Percentiles rank a stretch among this genome's conserved stretches.
Evolutionary conservation across 1,140 invertebrate species (phyloP).

Genomic region (Schlechtendalia chinensis): DNA sequence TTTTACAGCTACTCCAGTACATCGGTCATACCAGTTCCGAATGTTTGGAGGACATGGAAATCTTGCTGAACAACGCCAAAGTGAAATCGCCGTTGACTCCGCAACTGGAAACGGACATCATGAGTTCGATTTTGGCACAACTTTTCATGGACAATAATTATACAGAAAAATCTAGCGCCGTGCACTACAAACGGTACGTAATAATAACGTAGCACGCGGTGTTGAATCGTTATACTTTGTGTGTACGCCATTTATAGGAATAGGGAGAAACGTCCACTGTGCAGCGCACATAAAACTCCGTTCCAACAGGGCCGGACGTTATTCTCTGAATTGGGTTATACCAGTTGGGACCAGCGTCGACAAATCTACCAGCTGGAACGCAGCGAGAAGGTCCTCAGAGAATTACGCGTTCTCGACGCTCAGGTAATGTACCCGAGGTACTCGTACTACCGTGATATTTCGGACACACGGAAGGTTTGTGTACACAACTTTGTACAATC

Average conservation of each 20-base stretch:
- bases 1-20: constrained; percentile 75
- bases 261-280: constrained; percentile 41
- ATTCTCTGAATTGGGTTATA: constrained; percentile 85
- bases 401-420: constrained; percentile 88
- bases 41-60: constrained; percentile 71
- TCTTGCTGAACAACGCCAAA: constrained; percentile 70
- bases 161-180: constrained; percentile 47
- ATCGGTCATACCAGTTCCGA: constrained; percentile 90
- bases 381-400: constrained; percentile 84
- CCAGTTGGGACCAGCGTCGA: constrained; percentile 83
- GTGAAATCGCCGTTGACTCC: constrained; percentile 64
- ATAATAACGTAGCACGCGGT: too few relatives aligned
- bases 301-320: constrained; percentile 85
- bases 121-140: constrained; percentile 79
- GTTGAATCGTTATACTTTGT: not conserved
- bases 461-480: too few relatives aligned
- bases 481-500: not conserved
- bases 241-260: too few relatives aligned
- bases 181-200: constrained; percentile 53
- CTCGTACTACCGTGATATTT: too few relatives aligned
- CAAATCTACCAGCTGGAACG: constrained; percentile 85
- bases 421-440: constrained; percentile 61
- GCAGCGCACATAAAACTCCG: constrained; percentile 55
- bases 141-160: constrained; percentile 74
- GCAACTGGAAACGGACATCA: constrained; percentile 76